Base-by-base conservation (phyloP, 2,888 invertebrate species). In the Nymphalis c-album region DNA sequence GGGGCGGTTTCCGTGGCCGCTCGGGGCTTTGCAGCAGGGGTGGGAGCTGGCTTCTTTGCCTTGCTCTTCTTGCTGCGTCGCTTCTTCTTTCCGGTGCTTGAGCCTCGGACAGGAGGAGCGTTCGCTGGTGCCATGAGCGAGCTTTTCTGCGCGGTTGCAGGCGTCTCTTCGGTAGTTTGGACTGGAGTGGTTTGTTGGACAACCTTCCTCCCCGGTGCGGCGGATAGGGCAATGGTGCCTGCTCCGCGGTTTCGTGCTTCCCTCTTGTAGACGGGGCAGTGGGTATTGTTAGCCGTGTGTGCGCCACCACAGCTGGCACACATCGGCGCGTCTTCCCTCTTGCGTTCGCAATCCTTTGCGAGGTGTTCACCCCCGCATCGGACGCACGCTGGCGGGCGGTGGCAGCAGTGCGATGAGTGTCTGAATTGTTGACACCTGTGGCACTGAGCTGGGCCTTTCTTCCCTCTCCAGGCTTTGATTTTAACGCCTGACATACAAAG, bases 391-490 rank as follows among this genome's bases (percentile, higher is more conserved):
- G 35, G 59, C 0, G 8, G 26, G 0, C 73, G 55, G 18, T 63
- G 67, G 59, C 67, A 68, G 47, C 71, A 63, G 20, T 65, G 65
- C 7, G 67, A 68, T 3, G 71, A 67, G 65, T 78, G 77, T 7
- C 62, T 2, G 16, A 64, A 70, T 1, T 40, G 47, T 10, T 70
- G 67, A 48, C 70, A 70, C 0, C 53, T 2, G 7, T 64, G 76
- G 8, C 69, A 70, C 5, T 68, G 72, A 5, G 70, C 59, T 4
- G 60, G 67, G 7, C 62, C 64, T 7, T 63, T 63, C 4, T 60
- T 67, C 0, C 69, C 61, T 1, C 59, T 13, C 71, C 68, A 70
- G 16, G 60, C 63, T 0, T 64, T 66, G 0, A 74, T 69, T 0
- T 26, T 60, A 0, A 75, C n/a, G 0, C 75, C 51, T 0, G 45